phyloP scores from a whole-genome alignment of 2,888 invertebrate species.

The Melipona beecheii region DNA sequence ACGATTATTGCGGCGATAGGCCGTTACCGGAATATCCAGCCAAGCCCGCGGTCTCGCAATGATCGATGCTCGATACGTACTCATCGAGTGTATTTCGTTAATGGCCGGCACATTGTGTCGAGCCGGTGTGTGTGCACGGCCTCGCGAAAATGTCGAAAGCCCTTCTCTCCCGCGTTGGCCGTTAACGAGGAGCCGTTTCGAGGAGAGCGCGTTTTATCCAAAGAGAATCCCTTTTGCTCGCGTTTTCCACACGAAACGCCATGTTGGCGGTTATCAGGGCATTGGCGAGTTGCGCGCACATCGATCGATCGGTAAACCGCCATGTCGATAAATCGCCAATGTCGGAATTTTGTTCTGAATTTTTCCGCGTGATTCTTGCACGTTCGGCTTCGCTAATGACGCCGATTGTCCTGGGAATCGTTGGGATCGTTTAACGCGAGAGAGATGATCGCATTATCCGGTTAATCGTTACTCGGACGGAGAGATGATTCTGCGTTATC shows the following conservation, averaged over 20 bases:
- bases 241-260: constrained; percentile 1
- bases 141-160: constrained; percentile 63
- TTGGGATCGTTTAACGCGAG: constrained; percentile 27
- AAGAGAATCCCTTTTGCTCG: constrained; percentile 22
- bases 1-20: constrained; percentile 79
- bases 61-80: constrained; percentile 76
- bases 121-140: constrained; percentile 31
- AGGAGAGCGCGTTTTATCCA: constrained; percentile 43
- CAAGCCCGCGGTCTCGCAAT: constrained; percentile 68
- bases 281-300: background rate
- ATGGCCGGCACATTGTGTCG: constrained; percentile 71
- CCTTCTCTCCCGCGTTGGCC: constrained; percentile 60
- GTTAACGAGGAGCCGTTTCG: constrained; percentile 79
- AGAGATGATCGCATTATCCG: constrained; percentile 26
- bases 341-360: constrained; percentile 7
- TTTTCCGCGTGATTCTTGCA: background rate
- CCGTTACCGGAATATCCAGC: constrained; percentile 77
- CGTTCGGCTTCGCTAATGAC: background rate
- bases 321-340: constrained; percentile 24
- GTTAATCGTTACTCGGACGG: constrained; percentile 21
- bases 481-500: constrained; percentile 40
- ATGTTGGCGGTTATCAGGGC: background rate
- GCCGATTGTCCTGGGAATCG: constrained; percentile 10
- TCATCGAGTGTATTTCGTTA: constrained; percentile 73
- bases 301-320: background rate